Base-by-base conservation (phyloP, 1,140 invertebrate species). In the Lasioglossum baleicum region DNA sequence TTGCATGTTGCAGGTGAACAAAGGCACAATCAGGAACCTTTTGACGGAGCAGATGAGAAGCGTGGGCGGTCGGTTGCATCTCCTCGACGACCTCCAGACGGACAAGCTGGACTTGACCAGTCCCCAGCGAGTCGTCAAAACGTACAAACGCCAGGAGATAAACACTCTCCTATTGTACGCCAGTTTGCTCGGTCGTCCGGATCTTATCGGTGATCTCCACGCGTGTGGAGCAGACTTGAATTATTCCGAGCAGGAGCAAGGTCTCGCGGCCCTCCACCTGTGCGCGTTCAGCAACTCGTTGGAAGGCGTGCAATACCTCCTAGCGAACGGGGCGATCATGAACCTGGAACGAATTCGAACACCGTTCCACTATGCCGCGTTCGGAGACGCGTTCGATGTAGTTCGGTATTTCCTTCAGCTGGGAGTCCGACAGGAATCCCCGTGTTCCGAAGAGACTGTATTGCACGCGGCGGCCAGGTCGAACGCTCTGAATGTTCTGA, bases 301-400 rank as follows among this genome's bases (percentile, higher is more conserved):
- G 48, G 94, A 95, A n/a, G 95, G 96, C 58, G 94, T 96, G 17
- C 94, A 94, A 73, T 95, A 95, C 85, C 91, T 97, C 7, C 94
- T 97, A 56, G 90, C 94, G 35, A 94, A 95, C 81, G 96, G 96
- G 2, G 94, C 95, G 64, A 95, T 95, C 88, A 94, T 97, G 6
- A 96, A 96, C 92, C 92, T 94, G 35, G 93, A 94, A 81, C 67
- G n/a, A 7, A 95, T 94, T 81, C 96, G 95, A 86, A 95, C 95
- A 1, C 96, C 96, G 1, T 94, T 97, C 76, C 96, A 97, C 91
- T 97, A 96, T 87, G 96, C 96, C 7, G 96, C 96, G 42, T 96
- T 97, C 88, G 96, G 96, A 1, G 96, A 97, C 88, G 95, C 96
- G 58, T 93, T 94, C 8, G 95, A 96, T 87, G 96, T 96, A 11